phyloP scores from a whole-genome alignment of 2,113 vertebrate genomes.

The Mustela lutreola region DNA sequence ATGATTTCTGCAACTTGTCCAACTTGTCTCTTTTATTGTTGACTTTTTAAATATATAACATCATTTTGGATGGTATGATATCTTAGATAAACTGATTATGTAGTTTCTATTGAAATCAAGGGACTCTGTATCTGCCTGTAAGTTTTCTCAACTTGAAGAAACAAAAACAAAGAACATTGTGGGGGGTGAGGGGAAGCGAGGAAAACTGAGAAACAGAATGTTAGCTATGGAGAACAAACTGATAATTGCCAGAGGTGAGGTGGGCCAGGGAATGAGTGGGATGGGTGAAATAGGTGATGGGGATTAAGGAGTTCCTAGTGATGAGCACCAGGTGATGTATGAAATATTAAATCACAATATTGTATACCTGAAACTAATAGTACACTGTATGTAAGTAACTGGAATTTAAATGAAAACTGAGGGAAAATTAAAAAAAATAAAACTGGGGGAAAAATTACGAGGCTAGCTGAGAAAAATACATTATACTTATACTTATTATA shows the following conservation, averaged over 20 bases:
- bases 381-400: not conserved
- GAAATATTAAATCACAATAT: not conserved
- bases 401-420: not conserved
- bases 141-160: not conserved
- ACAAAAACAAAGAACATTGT: not conserved
- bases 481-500: not conserved
- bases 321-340: not conserved
- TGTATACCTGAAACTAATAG: not conserved
- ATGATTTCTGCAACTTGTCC: not conserved
- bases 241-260: not conserved
- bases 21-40: constrained; percentile 1
- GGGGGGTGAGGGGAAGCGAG: not conserved
- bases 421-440: not conserved
- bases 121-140: not conserved
- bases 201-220: not conserved
- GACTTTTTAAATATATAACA: not conserved
- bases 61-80: not conserved
- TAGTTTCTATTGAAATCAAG: not conserved
- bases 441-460: not conserved
- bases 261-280: not conserved
- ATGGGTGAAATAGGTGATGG: not conserved
- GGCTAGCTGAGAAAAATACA: not conserved
- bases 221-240: not conserved
- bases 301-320: not conserved
- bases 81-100: constrained; percentile 29